Conservation (phyloP, 2,888 invertebrate genomes). For the Leptopilina drosophilae region DNA sequence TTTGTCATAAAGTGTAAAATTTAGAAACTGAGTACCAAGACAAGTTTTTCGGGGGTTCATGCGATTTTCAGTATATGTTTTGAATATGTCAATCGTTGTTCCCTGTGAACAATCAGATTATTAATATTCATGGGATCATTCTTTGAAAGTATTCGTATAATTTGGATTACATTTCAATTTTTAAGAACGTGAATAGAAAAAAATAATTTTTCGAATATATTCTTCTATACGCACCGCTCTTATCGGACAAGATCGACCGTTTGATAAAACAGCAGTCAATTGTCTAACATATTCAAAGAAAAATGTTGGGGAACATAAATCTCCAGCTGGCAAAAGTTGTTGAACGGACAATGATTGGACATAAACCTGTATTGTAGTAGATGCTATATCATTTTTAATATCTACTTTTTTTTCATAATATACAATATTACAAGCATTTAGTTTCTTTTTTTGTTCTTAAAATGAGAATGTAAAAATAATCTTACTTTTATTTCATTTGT, state of each 20-base stretch:
- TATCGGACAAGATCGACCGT: conserved; percentile 1
- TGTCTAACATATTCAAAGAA: background rate
- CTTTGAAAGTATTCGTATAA: no score
- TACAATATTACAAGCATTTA: no score
- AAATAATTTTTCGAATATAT: background rate
- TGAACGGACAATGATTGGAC: conserved; percentile 1
- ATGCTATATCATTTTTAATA: no score
- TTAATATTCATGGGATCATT: no score
- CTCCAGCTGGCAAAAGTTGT: conserved; percentile 9
- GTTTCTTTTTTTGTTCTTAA: no score
- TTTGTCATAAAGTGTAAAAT: background rate
- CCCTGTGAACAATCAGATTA: background rate
- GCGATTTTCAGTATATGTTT: background rate
- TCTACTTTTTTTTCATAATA: no score
- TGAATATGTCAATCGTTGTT: background rate
- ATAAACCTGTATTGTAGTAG: background rate
- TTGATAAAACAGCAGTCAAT: background rate
- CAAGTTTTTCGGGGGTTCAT: background rate
- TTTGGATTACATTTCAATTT: no score
- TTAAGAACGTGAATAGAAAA: background rate
- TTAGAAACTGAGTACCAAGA: background rate
- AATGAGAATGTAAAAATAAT: no score
- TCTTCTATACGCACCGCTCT: background rate
- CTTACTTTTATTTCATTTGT: no score
- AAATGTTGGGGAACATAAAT: background rate